Conservation (phyloP, 2,113 vertebrate species). For the Peucedramus taeniatus region DNA sequence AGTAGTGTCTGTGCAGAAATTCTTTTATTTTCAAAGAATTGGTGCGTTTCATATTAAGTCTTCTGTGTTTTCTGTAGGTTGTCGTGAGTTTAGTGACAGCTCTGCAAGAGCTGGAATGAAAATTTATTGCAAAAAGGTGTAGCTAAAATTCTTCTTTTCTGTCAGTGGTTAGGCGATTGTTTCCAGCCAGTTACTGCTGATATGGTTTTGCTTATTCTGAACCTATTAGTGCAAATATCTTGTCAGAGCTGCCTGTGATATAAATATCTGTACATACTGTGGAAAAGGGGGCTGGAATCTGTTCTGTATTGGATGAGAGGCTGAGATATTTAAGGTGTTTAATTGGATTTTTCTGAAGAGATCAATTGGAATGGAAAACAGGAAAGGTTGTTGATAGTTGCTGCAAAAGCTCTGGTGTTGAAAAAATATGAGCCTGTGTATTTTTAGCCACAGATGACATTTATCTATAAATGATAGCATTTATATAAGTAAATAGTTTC, state of each 20-base stretch:
- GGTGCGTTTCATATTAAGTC: not conserved
- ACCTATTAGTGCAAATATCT: not conserved
- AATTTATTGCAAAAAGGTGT: not conserved
- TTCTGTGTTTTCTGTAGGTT: not conserved
- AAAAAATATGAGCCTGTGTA: not conserved
- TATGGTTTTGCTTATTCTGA: not conserved
- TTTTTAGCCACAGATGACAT: not conserved
- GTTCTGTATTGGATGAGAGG: not conserved
- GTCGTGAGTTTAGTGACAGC: not conserved
- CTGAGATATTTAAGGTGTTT: not conserved
- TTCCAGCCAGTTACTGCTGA: not conserved
- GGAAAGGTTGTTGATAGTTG: not conserved
- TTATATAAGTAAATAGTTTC: not conserved
- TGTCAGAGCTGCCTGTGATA: not conserved
- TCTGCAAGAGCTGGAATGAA: not conserved
- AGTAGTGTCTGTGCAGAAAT: not conserved
- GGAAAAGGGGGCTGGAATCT: not conserved
- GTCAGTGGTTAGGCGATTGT: not conserved
- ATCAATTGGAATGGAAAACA: not conserved
- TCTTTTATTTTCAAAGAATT: not conserved
- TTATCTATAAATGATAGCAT: not conserved
- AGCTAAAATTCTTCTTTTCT: not conserved
- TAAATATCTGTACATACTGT: not conserved
- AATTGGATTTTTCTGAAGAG: not conserved
- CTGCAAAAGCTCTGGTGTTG: not conserved